phyloP scores from a whole-genome alignment of 2,888 invertebrate species.

The Pyralis farinalis region DNA sequence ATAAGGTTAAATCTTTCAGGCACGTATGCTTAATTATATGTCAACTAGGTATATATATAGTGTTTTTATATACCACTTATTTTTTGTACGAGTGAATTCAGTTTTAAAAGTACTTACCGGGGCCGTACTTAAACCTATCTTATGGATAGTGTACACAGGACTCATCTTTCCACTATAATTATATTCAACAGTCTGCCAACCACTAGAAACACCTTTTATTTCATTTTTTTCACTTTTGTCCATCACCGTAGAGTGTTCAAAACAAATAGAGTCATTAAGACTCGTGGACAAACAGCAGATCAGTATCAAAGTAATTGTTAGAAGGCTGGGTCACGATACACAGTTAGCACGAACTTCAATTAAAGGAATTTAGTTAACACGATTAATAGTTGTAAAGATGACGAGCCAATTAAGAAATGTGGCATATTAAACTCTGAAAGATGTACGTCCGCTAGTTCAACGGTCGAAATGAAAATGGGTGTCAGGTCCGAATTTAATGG shows the following conservation, averaged over 20 bases:
- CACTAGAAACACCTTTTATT: conserved; percentile 22
- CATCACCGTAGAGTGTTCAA: conserved; percentile 43
- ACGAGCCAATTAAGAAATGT: conserved; percentile 35
- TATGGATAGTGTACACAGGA: conserved; percentile 57
- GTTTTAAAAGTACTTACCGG: conserved; percentile 42
- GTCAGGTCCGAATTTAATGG: conserved; percentile 54
- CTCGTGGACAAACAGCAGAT: conserved; percentile 54
- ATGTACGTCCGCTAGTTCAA: conserved; percentile 36
- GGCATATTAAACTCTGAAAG: neutral
- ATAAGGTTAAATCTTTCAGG: no score
- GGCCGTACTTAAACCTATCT: conserved; percentile 46
- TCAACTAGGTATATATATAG: no score
- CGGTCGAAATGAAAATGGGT: conserved; percentile 56
- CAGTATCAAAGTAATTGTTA: conserved; percentile 67
- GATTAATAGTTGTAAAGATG: conserved; percentile 27
- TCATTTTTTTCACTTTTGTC: conserved; percentile 33
- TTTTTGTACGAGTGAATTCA: no score
- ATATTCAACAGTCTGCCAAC: conserved; percentile 15
- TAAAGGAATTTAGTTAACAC: conserved; percentile 58
- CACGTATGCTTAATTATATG: no score
- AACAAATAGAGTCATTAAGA: conserved; percentile 58
- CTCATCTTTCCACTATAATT: conserved; percentile 38
- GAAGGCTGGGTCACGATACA: conserved; percentile 59
- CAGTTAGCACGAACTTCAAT: conserved; percentile 57
- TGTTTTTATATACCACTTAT: no score